phyloP scores from a whole-genome alignment of 2,888 invertebrate species.

The Leptothorax acervorum region DNA sequence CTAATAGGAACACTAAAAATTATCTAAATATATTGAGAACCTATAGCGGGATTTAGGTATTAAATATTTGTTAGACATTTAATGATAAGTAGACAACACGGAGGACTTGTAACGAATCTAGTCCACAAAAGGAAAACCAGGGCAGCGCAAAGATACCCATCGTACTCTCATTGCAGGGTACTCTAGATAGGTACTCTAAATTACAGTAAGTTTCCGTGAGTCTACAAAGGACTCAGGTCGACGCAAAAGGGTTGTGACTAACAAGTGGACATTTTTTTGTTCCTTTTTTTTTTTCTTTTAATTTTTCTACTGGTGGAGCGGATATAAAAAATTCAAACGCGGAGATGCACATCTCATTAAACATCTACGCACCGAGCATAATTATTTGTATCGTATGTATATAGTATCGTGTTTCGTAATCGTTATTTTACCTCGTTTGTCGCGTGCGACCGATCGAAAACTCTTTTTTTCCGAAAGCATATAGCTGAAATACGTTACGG shows the following conservation, averaged over 20 bases:
- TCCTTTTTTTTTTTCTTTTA: background rate
- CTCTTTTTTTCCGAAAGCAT: background rate
- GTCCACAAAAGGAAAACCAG: conserved; percentile 64
- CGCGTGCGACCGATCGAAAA: background rate
- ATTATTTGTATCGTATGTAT: background rate
- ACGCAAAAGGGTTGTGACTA: background rate
- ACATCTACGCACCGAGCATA: background rate
- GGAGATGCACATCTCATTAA: background rate
- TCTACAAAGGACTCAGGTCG: background rate
- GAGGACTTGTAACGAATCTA: conserved; percentile 67
- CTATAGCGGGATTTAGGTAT: background rate
- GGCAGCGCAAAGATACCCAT: conserved; percentile 51
- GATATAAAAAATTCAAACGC: background rate
- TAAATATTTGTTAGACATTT: background rate
- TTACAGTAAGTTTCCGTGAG: background rate
- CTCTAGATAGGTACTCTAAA: background rate
- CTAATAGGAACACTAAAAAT: background rate
- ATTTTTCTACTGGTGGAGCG: background rate
- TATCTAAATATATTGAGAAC: background rate
- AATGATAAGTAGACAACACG: background rate
- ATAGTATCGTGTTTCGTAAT: background rate
- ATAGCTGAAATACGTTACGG: background rate
- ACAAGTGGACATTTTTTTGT: background rate
- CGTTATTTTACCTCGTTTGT: background rate
- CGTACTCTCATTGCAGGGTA: conserved; percentile 7